Evolutionary conservation across 2,113 vertebrate genomes (phyloP).

Genomic region (Progne subis): DNA sequence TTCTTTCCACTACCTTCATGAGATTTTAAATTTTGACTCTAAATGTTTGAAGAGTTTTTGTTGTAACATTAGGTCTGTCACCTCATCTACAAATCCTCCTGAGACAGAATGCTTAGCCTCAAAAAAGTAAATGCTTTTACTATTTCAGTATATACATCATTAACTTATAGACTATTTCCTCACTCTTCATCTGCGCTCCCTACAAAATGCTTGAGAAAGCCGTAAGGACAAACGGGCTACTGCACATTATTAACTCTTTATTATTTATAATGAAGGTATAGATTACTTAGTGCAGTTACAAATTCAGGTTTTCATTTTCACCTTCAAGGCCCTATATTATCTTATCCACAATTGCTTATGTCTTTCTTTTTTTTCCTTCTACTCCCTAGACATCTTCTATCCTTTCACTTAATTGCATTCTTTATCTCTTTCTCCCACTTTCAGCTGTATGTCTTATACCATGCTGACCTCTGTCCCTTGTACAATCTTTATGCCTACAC

Average conservation of each 20-base stretch:
- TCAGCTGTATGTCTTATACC: constrained; percentile 2
- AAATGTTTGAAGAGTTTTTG: constrained; percentile 38
- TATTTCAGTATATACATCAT: constrained; percentile 32
- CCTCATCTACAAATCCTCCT: not conserved
- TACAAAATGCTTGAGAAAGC: constrained; percentile 21
- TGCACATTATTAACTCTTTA: not conserved
- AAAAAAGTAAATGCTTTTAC: constrained; percentile 16
- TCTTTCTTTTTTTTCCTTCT: constrained; percentile 57
- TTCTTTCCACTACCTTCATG: not conserved
- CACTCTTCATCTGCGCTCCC: constrained; percentile 1
- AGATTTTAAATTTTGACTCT: constrained; percentile 50
- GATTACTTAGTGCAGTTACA: not conserved
- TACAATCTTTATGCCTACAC: not conserved
- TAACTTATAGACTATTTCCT: constrained; percentile 21
- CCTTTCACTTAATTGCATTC: constrained; percentile 50
- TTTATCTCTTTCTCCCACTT: constrained; percentile 58
- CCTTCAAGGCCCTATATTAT: constrained; percentile 16
- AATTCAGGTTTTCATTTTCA: constrained; percentile 51
- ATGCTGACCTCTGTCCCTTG: constrained; percentile 18
- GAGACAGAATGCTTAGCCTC: constrained; percentile 9
- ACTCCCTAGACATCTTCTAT: constrained; percentile 41
- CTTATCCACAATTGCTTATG: constrained; percentile 15
- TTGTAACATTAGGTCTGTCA: constrained; percentile 15
- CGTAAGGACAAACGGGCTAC: not conserved
- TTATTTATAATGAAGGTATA: constrained; percentile 26